Percentiles rank a stretch among this genome's conserved stretches.
phyloP scores from a whole-genome alignment of 2,888 invertebrate genomes.

The Sicus ferrugineus region DNA sequence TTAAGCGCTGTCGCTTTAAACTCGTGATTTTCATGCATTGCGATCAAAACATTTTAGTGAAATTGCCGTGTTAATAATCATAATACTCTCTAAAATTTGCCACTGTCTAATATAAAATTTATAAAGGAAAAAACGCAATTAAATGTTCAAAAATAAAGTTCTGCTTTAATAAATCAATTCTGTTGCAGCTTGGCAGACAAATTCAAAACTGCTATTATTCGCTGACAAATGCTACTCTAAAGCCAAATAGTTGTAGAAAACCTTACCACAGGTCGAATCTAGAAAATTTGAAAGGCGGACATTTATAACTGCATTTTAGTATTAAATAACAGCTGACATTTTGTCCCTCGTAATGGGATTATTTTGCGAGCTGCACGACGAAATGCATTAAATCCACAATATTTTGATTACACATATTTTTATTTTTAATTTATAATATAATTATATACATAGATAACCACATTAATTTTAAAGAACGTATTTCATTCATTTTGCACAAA shows the following conservation, averaged over 20 bases:
- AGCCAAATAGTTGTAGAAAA: no score
- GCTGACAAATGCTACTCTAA: no score
- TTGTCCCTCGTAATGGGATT: not conserved
- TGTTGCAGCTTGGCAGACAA: no score
- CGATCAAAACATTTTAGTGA: no score
- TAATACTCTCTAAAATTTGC: no score
- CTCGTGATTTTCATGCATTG: not conserved
- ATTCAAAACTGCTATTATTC: no score
- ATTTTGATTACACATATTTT: constrained; percentile 59
- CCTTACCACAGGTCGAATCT: no score
- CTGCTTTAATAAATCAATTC: no score
- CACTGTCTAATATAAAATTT: no score
- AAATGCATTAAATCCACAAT: constrained; percentile 2
- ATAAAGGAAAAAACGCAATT: no score
- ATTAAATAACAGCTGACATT: not conserved
- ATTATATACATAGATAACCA: constrained; percentile 63
- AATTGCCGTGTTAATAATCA: no score
- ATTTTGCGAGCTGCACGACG: not conserved
- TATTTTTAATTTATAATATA: constrained; percentile 49
- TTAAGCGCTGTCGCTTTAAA: constrained; percentile 41
- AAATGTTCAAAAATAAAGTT: no score
- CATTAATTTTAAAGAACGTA: constrained; percentile 47
- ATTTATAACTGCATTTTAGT: constrained; percentile 14
- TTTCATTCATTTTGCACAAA: constrained; percentile 24
- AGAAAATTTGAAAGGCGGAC: not conserved